Evolutionary conservation across 2,113 vertebrate species (phyloP).

Genomic region (Peromyscus maniculatus): DNA sequence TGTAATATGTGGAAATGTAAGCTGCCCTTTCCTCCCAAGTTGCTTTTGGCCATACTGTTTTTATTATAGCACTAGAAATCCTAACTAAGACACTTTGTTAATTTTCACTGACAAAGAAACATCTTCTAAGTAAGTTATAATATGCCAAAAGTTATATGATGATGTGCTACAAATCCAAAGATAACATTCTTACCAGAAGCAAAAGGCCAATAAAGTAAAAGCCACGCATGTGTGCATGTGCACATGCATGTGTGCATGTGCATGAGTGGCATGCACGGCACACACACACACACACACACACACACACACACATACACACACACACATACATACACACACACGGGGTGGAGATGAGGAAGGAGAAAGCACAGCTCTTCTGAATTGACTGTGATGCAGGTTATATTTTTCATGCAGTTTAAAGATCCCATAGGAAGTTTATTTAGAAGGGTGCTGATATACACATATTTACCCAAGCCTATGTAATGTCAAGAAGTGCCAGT

Average conservation of each 20-base stretch:
- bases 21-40: background rate
- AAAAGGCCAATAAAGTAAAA: background rate
- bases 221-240: too few relatives aligned
- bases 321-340: background rate
- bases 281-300: too few relatives aligned
- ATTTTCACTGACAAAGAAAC: background rate
- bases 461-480: background rate
- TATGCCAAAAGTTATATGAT: background rate
- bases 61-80: background rate
- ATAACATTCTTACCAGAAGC: background rate
- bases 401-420: constrained; percentile 30
- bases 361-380: background rate
- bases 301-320: background rate
- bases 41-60: background rate
- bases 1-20: background rate
- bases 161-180: background rate
- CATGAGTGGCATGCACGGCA: too few relatives aligned
- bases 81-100: background rate
- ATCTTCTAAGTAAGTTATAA: background rate
- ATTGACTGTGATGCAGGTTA: constrained; percentile 7
- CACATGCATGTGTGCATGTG: too few relatives aligned
- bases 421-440: background rate
- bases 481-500: background rate
- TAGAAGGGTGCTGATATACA: background rate
- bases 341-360: background rate